Conservation (phyloP, 2,888 invertebrate genomes). For the Scotopteryx bipunctaria region DNA sequence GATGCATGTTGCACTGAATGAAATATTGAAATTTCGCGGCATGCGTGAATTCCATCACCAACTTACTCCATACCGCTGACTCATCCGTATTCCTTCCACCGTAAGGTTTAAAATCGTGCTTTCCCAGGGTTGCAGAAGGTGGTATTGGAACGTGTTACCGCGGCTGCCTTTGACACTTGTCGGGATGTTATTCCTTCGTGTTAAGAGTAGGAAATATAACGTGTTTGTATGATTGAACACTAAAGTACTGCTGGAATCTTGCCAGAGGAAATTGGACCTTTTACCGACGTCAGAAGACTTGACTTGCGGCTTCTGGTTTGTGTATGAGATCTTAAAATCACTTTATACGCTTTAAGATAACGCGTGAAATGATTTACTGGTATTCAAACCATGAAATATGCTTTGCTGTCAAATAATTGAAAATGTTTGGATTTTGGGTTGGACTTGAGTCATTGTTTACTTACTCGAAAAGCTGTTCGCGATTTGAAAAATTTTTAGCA, state of each 20-base stretch:
- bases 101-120: slow-evolving; percentile 39
- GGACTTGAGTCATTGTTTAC: slow-evolving; percentile 8
- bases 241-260: slow-evolving; percentile 16
- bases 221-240: slow-evolving; percentile 25
- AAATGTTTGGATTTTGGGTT: slow-evolving; percentile 14
- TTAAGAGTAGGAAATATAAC: slow-evolving; percentile 42
- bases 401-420: slow-evolving; percentile 12
- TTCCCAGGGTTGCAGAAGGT: slow-evolving; percentile 17
- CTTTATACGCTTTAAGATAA: slow-evolving; percentile 12
- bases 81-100: slow-evolving; percentile 2
- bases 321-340: slow-evolving; percentile 4
- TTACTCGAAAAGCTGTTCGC: too few relatives aligned
- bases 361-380: slow-evolving; percentile 30
- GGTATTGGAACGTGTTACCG: slow-evolving; percentile 42
- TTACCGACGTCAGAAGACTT: neutral
- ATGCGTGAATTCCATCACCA: slow-evolving; percentile 45
- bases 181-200: slow-evolving; percentile 55
- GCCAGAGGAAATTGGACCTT: slow-evolving; percentile 22
- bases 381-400: slow-evolving; percentile 30
- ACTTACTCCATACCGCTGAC: slow-evolving; percentile 16
- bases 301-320: too few relatives aligned
- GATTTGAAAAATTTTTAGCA: neutral
- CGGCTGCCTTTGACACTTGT: slow-evolving; percentile 62
- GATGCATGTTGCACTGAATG: slow-evolving; percentile 54
- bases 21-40: slow-evolving; percentile 63